Base-by-base conservation (phyloP, 2,888 invertebrate genomes). In the Thera britannica region DNA sequence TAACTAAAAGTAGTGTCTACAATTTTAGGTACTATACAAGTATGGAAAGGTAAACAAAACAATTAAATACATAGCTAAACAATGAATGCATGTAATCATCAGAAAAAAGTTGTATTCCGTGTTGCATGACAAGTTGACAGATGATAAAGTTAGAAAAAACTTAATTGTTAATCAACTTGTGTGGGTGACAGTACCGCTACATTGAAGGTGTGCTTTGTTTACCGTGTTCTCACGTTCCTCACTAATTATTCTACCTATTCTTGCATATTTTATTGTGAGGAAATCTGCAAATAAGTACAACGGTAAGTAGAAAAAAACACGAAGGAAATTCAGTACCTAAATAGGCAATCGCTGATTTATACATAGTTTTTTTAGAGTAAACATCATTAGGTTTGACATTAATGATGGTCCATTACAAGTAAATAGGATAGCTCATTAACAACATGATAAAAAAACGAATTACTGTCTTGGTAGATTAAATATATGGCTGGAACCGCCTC, bases 171-270 rank as follows among this genome's bases (percentile, higher is more conserved):
- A 23, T 23, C 23, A 23, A 23, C 23, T 23, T 23, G 23, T 23
- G 23, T 23, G 23, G 23, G 23, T 23, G 23, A 23, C 23, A 23
- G 23, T 41, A 6, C 41, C 6, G 0, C 5, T 7, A 5, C 7
- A 41, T 4, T 41, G 41, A 41, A 46, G 44, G 8, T 46, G 44
- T 9, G 12, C 62, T 41, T 68, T 72, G 70, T 68, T 70, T 68
- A 41, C 23, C 49, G 49, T 61, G 59, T 79, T 81, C 81, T 67
- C 81, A 81, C 79, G 76, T 63, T 65, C 71, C 44, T 59, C 62
- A 57, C 44, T 68, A 38, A 44, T 52, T 2, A 23, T 23, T 44
- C 36, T 55, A 62, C 44, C 54, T 55, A 66, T 57, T 52, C 55
- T 56, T 65, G 65, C 62, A 61, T 52, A 23, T 61, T 57, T 34